Conservation (phyloP, 2,113 vertebrate species). For the Toxotes jaculatrix region DNA sequence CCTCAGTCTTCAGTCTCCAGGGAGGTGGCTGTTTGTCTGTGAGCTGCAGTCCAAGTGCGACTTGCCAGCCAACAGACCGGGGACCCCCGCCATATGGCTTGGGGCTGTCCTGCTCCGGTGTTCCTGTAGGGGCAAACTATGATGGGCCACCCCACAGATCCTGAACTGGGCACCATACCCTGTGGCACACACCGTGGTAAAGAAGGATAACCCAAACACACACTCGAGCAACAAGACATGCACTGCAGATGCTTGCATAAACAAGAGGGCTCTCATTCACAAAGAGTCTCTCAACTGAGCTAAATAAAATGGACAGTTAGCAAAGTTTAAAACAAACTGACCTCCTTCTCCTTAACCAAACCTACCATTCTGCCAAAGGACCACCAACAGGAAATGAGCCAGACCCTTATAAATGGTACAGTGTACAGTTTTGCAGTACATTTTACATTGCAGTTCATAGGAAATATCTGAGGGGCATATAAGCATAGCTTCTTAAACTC, state of each 20-base stretch:
- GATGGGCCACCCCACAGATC: conserved; percentile 29
- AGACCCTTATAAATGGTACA: neutral
- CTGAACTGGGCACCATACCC: conserved; percentile 41
- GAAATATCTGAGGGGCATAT: conserved; percentile 27
- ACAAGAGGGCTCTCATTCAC: conserved; percentile 11
- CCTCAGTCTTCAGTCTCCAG: conserved; percentile 26
- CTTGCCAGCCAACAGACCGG: conserved; percentile 45
- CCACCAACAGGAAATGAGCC: conserved; percentile 6
- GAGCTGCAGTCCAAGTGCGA: conserved; percentile 35
- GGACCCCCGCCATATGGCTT: conserved; percentile 51
- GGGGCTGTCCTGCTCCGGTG: conserved; percentile 38
- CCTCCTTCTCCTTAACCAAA: conserved; percentile 4
- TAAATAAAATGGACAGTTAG: conserved; percentile 17
- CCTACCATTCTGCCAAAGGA: conserved; percentile 1
- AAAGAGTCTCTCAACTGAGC: conserved; percentile 4
- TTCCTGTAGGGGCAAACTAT: conserved; percentile 43
- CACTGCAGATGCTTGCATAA: conserved; percentile 19
- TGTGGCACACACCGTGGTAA: conserved; percentile 24
- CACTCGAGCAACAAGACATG: neutral
- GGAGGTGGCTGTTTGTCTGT: conserved; percentile 25
- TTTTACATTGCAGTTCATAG: conserved; percentile 6
- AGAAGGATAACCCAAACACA: conserved; percentile 15
- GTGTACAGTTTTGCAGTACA: conserved; percentile 13
- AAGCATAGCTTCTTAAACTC: conserved; percentile 15
- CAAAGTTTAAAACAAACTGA: conserved; percentile 32